These are phyloP conservation scores for Silurus lanzhouensis DNA, from an alignment of 2,797 vertebrate species.

Conservation along the genomic window DNA sequence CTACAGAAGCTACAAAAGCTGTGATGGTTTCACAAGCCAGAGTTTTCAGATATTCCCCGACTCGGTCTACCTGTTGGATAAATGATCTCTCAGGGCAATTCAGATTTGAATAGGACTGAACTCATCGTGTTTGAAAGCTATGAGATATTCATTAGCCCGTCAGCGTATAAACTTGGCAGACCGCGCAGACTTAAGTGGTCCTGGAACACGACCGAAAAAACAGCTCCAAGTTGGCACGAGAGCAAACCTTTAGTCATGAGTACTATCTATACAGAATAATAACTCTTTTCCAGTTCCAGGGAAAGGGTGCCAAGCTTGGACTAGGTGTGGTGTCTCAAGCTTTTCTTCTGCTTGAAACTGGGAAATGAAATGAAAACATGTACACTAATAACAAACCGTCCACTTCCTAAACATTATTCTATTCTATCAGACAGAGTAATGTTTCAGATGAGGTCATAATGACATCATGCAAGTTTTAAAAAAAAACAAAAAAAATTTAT, in stretches of 20 bases:
- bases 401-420: neutral
- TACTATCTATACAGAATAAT: slow-evolving; percentile 32
- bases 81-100: neutral
- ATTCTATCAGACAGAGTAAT: neutral
- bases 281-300: slow-evolving; percentile 6
- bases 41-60: neutral
- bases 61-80: neutral
- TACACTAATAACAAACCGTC: neutral
- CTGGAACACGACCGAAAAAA: slow-evolving; percentile 30
- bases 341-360: neutral
- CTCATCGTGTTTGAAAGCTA: neutral
- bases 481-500: neutral
- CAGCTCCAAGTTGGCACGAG: slow-evolving; percentile 48
- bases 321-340: slow-evolving; percentile 7
- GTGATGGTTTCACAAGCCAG: neutral
- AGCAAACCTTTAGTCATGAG: slow-evolving; percentile 20
- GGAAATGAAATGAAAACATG: neutral
- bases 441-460: slow-evolving; percentile 31
- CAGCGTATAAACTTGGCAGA: slow-evolving; percentile 21
- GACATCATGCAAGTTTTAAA: slow-evolving; percentile 52
- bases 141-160: neutral
- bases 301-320: slow-evolving; percentile 36
- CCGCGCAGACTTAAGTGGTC: slow-evolving; percentile 9
- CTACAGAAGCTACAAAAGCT: neutral
- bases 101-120: neutral